Evolutionary conservation across 30 jellyfish, hydroid and myxozoan genomes (phyloP).

Genomic region (Cassiopea andromeda): DNA sequence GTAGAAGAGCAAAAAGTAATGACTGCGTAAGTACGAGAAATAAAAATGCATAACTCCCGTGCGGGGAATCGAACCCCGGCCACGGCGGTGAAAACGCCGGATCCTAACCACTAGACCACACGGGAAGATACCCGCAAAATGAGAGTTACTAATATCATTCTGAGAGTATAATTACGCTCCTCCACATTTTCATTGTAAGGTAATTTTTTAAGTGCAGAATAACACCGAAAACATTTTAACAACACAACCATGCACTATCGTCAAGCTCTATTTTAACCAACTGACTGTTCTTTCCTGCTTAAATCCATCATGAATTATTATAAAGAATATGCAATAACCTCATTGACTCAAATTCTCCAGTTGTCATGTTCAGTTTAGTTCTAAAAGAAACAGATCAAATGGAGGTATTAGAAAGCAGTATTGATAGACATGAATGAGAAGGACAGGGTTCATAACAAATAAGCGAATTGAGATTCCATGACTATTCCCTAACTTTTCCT

Average conservation of each 20-base stretch:
- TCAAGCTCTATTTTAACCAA: too few relatives aligned
- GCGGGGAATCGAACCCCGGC: conserved; percentile 73
- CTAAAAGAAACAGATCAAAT: conserved; percentile 12
- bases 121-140: conserved; percentile 47
- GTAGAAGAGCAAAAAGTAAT: neutral
- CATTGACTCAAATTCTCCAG: conserved; percentile 68
- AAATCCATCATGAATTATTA: neutral
- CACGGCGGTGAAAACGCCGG: conserved; percentile 72
- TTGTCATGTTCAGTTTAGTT: conserved; percentile 64
- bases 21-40: neutral
- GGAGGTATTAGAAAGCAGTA: neutral
- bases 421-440: too few relatives aligned
- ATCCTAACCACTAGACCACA: conserved; percentile 37
- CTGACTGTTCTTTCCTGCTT: too few relatives aligned
- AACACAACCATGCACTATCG: too few relatives aligned
- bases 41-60: conserved; percentile 25
- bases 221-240: too few relatives aligned
- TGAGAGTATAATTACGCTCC: neutral
- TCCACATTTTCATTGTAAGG: neutral
- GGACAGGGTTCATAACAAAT: too few relatives aligned
- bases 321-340: conserved; percentile 28
- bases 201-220: neutral
- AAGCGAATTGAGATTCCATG: too few relatives aligned
- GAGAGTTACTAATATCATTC: neutral
- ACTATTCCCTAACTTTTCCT: too few relatives aligned